Evolutionary conservation across 2,797 vertebrate genomes (phyloP).

Genomic region (Danio albolineatus): DNA sequence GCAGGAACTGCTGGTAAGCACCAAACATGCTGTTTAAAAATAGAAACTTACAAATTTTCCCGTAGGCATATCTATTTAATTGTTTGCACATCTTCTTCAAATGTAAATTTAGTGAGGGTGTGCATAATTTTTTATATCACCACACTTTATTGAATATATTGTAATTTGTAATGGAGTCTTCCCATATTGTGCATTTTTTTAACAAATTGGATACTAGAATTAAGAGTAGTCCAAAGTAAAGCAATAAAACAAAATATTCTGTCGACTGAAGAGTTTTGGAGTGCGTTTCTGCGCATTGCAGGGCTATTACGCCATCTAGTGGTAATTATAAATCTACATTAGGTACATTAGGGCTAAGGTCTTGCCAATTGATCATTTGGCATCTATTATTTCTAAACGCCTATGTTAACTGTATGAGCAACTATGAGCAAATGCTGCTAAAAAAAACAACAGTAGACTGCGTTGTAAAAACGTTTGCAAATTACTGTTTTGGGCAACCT

Average conservation of each 20-base stretch:
- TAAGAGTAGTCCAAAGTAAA: not conserved
- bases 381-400: not conserved
- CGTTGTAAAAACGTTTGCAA: conserved; percentile 2
- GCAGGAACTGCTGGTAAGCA: conserved; percentile 93
- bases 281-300: conserved; percentile 41
- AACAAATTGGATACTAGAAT: not conserved
- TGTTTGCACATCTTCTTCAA: not conserved
- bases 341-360: conserved; percentile 74
- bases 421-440: conserved; percentile 52
- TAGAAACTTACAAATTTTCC: not conserved
- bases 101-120: not conserved
- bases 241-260: conserved; percentile 12
- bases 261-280: conserved; percentile 1
- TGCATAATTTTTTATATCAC: not conserved
- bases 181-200: not conserved
- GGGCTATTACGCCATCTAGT: conserved; percentile 83
- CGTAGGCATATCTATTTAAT: not conserved
- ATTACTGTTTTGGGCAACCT: not conserved
- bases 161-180: not conserved
- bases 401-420: not conserved
- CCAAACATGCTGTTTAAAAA: conserved; percentile 1
- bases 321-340: conserved; percentile 81
- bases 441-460: not conserved
- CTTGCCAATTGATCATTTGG: not conserved
- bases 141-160: not conserved